A percentile compares a stretch with the other conserved stretches of the same genome.
Evolutionary conservation across 2,797 vertebrate species (phyloP).

Genomic region (Lagorchestes hirsutus): DNA sequence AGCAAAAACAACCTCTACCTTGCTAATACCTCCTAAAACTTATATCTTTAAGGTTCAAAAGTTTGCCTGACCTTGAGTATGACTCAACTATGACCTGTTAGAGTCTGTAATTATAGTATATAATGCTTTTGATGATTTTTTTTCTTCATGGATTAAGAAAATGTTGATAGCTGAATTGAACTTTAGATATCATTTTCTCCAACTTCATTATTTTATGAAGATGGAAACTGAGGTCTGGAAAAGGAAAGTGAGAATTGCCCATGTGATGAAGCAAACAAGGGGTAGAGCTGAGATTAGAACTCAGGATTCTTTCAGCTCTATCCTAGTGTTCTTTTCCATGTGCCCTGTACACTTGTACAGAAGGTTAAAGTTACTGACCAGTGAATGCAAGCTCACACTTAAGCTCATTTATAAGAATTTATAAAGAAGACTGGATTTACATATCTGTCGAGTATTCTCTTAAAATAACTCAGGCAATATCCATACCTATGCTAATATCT

Average conservation of each 20-base stretch:
- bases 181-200: neutral
- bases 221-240: neutral
- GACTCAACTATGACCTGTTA: neutral
- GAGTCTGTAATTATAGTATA: neutral
- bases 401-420: neutral
- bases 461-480: neutral
- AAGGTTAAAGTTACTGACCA: neutral
- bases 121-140: neutral
- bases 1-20: neutral
- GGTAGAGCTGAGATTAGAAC: neutral
- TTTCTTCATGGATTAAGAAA: neutral
- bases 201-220: neutral
- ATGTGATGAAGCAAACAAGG: neutral
- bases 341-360: neutral
- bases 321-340: neutral
- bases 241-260: neutral
- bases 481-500: accelerated
- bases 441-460: too few species aligned
- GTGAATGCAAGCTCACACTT: neutral
- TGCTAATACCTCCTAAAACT: neutral
- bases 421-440: neutral
- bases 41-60: neutral
- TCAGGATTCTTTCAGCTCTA: neutral
- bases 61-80: neutral
- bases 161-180: neutral